Evolutionary conservation across 2,113 vertebrate species (phyloP).

Genomic region (Fregata magnificens): DNA sequence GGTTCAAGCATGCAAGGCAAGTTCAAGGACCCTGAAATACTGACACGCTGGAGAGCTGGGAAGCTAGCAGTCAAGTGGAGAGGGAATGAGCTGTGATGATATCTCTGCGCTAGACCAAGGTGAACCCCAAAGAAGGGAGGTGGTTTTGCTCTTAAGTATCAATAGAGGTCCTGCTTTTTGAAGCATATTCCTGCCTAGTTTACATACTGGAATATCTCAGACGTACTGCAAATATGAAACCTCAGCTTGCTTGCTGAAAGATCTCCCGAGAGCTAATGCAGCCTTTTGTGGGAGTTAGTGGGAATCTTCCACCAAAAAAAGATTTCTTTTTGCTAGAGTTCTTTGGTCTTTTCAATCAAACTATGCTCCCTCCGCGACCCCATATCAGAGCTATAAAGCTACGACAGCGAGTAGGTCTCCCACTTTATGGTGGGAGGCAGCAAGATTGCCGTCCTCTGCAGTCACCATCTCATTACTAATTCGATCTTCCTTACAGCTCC

Average conservation of each 20-base stretch:
- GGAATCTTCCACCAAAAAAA: not conserved
- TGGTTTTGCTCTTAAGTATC: not conserved
- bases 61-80: not conserved
- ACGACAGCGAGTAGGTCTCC: not conserved
- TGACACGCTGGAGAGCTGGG: not conserved
- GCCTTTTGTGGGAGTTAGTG: not conserved
- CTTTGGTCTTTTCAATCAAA: not conserved
- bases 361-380: not conserved
- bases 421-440: not conserved
- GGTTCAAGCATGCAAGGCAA: accelerated
- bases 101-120: accelerated
- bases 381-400: not conserved
- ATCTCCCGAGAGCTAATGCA: not conserved
- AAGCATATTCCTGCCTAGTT: not conserved
- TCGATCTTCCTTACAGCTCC: not conserved
- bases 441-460: not conserved
- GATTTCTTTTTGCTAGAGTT: not conserved
- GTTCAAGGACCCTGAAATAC: not conserved
- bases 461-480: not conserved
- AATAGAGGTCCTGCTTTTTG: not conserved
- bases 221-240: not conserved
- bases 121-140: not conserved
- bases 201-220: not conserved
- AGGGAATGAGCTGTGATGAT: not conserved
- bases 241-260: not conserved